Percentiles rank a stretch among this genome's conserved stretches.
These are phyloP conservation scores for Drosophila sp. DNA, from an alignment of 1,140 invertebrate species.

Conservation along the genomic window DNA sequence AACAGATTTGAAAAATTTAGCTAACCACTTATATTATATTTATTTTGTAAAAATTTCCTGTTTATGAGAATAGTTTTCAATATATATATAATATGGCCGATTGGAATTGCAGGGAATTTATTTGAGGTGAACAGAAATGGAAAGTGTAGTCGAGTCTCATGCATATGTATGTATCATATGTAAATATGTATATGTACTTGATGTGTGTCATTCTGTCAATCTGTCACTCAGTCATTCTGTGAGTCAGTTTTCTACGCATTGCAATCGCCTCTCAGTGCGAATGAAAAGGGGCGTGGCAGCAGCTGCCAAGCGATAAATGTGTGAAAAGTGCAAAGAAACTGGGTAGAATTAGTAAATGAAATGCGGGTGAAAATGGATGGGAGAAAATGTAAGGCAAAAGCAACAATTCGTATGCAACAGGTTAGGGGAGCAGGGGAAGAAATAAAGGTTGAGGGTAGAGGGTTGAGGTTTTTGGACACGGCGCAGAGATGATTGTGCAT, in stretches of 20 bases:
- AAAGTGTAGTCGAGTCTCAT: neutral
- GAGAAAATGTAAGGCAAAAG: neutral
- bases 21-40: no score
- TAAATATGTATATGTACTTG: no score
- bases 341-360: neutral
- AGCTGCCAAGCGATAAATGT: neutral
- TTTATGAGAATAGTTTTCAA: no score
- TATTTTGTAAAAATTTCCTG: no score
- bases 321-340: conserved; percentile 4
- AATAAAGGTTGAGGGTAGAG: neutral
- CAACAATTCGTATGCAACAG: neutral
- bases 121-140: neutral
- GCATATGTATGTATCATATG: neutral
- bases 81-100: no score
- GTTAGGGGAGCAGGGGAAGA: neutral
- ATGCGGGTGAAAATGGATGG: neutral
- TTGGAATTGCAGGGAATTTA: neutral
- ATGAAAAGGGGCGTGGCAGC: neutral
- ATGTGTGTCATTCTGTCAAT: conserved; percentile 1
- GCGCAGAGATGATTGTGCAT: neutral
- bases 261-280: conserved; percentile 2
- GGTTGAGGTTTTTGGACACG: neutral
- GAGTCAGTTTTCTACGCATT: conserved; percentile 6
- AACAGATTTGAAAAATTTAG: no score
- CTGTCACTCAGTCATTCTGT: neutral